phyloP scores from a whole-genome alignment of 2,113 vertebrate genomes.

The Cranoglanis bouderius region DNA sequence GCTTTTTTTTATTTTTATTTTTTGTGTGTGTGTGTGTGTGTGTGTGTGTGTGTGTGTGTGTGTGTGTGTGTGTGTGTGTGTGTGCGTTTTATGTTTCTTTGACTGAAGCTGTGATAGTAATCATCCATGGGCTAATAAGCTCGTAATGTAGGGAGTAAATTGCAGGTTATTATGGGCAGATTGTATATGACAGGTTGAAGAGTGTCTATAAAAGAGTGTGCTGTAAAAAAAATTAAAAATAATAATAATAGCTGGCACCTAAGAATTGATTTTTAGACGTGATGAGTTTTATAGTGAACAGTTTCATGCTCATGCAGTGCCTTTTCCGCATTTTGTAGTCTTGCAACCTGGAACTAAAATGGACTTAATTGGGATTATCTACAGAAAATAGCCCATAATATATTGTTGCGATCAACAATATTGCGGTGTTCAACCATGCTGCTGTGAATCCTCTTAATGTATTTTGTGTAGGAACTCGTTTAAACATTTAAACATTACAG shows the following conservation, averaged over 20 bases:
- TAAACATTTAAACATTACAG: too few species aligned
- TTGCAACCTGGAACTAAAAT: background rate
- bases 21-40: background rate
- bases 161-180: slow-evolving; percentile 10
- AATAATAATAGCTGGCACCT: background rate
- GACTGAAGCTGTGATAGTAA: background rate
- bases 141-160: background rate
- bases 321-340: background rate
- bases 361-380: background rate
- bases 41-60: too few species aligned
- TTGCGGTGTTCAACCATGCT: background rate
- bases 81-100: background rate
- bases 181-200: background rate
- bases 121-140: background rate
- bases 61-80: background rate
- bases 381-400: background rate
- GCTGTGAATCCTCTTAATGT: background rate
- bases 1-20: too few species aligned
- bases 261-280: background rate
- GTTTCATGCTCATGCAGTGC: background rate
- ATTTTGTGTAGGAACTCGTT: background rate
- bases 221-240: slow-evolving; percentile 8
- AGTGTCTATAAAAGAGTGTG: background rate
- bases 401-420: background rate
- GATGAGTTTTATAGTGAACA: background rate